These are phyloP conservation scores for Papilio elwesi DNA, from an alignment of 2,888 invertebrate species.

Conservation along the genomic window DNA sequence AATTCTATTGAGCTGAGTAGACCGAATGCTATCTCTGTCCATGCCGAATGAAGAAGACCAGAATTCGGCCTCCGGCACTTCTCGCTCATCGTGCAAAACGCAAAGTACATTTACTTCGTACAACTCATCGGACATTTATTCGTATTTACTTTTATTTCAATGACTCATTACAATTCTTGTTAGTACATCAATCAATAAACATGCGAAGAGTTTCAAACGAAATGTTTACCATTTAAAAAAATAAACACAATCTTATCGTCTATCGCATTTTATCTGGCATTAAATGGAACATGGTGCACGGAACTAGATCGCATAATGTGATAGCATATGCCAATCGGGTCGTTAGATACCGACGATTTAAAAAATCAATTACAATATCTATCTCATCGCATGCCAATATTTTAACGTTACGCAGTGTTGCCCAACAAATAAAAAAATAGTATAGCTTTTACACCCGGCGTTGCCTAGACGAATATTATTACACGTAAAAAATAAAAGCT, in stretches of 20 bases:
- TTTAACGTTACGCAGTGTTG: not conserved
- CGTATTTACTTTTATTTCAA: not conserved
- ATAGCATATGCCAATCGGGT: constrained; percentile 4
- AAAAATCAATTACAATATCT: not conserved
- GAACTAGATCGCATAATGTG: constrained; percentile 1
- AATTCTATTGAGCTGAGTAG: too few species aligned
- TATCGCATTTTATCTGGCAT: not conserved
- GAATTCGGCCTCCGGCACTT: too few species aligned
- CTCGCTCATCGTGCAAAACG: too few species aligned
- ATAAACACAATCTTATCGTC: constrained; percentile 13
- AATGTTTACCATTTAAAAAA: not conserved
- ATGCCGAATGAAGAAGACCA: too few species aligned
- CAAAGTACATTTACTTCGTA: too few species aligned
- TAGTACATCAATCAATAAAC: constrained; percentile 13
- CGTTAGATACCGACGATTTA: constrained; percentile 13
- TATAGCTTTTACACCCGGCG: not conserved
- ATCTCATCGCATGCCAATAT: constrained; percentile 1
- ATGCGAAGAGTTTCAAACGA: not conserved
- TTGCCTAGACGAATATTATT: not conserved
- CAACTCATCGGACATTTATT: not conserved
- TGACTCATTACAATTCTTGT: constrained; percentile 17
- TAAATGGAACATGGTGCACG: not conserved
- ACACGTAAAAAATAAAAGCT: not conserved
- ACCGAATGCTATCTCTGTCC: too few species aligned
- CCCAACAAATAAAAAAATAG: not conserved